phyloP scores from a whole-genome alignment of 2,888 invertebrate genomes.

The Bursaphelenchus okinawaensis region DNA sequence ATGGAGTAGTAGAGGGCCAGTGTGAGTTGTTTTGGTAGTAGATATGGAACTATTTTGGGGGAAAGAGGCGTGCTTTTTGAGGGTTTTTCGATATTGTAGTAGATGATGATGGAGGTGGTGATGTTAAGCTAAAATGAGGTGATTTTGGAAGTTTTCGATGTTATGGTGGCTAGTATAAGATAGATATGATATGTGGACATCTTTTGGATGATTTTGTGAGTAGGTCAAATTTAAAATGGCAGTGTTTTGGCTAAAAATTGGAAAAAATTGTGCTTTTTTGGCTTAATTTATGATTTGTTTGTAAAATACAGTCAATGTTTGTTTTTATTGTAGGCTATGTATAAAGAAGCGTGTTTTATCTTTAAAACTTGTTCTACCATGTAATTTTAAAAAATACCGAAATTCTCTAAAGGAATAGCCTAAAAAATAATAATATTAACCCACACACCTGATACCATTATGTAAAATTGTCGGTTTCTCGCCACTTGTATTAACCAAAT shows the following conservation, averaged over 20 bases:
- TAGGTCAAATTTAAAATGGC: no score
- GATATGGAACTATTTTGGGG: no score
- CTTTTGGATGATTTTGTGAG: background rate
- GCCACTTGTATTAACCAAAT: constrained; percentile 26
- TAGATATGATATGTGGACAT: no score
- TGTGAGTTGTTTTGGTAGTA: background rate
- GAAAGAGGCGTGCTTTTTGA: no score
- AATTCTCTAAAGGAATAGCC: no score
- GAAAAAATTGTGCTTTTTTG: no score
- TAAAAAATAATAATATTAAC: background rate
- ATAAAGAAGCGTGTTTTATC: background rate
- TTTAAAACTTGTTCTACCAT: no score
- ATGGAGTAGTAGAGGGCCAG: background rate
- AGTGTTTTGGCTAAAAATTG: no score
- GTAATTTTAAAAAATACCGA: no score
- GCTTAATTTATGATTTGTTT: no score
- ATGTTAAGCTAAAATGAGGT: background rate
- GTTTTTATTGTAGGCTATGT: no score
- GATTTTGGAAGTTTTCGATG: background rate
- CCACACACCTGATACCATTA: constrained; percentile 17
- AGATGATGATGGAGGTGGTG: background rate
- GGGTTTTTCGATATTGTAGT: background rate
- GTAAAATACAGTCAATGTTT: no score
- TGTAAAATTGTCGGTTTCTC: constrained; percentile 28
- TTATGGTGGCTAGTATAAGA: background rate